Percentiles rank a stretch among this genome's conserved stretches.
These are phyloP conservation scores for Cenopis cana DNA, from an alignment of 2,888 invertebrate genomes.

Conservation along the genomic window DNA sequence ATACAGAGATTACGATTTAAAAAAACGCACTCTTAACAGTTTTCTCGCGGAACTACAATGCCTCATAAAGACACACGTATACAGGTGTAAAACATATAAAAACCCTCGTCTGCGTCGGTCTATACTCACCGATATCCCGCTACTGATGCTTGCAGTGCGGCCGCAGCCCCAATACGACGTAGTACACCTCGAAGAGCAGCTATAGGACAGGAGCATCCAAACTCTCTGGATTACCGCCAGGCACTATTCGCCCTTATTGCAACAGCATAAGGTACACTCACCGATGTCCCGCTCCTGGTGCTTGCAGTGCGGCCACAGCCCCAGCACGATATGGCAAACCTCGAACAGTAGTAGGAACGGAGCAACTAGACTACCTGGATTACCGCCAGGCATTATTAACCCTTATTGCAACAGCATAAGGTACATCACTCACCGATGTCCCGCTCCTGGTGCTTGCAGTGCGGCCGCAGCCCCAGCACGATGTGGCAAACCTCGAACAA, in stretches of 20 bases:
- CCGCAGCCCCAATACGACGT: constrained; percentile 93
- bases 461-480: constrained; percentile 92
- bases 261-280: too few relatives aligned
- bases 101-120: too few relatives aligned
- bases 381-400: not conserved
- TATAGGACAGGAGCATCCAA: too few relatives aligned
- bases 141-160: constrained; percentile 93
- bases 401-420: not conserved
- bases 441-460: constrained; percentile 92
- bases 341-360: constrained; percentile 90
- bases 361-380: constrained; percentile 85
- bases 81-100: too few relatives aligned
- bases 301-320: constrained; percentile 91
- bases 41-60: too few relatives aligned
- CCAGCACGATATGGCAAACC: constrained; percentile 95
- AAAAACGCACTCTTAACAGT: too few relatives aligned
- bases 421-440: constrained; percentile 87
- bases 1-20: too few relatives aligned
- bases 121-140: constrained; percentile 58
- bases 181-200: constrained; percentile 91
- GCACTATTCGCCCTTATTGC: too few relatives aligned
- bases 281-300: constrained; percentile 88
- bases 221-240: too few relatives aligned
- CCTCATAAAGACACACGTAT: too few relatives aligned
- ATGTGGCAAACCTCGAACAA: constrained; percentile 94